A percentile compares a stretch with the other conserved stretches of the same genome.
Conservation (phyloP, 2,113 vertebrate genomes). For the Halcyon malimbica region DNA sequence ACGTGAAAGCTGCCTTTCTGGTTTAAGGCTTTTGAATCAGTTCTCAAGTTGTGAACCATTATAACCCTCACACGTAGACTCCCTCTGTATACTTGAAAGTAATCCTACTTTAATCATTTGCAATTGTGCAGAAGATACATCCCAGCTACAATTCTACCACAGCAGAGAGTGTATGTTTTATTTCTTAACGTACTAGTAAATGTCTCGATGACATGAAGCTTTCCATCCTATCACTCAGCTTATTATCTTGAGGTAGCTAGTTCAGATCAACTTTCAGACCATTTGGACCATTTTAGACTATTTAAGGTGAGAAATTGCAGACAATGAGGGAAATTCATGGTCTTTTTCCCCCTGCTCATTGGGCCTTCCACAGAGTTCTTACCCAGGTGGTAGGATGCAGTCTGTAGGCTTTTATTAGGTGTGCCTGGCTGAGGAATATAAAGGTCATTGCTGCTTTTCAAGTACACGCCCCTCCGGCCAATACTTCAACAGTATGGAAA, state of each 20-base stretch:
- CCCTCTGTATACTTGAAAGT: not conserved
- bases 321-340: not conserved
- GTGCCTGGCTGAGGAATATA: not conserved
- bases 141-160: not conserved
- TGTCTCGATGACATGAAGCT: not conserved
- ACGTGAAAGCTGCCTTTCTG: not conserved
- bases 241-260: not conserved
- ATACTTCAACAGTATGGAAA: not conserved
- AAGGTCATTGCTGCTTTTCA: not conserved
- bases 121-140: not conserved
- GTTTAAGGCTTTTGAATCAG: not conserved
- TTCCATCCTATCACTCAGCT: not conserved
- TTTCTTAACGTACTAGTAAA: not conserved
- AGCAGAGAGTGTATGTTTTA: not conserved
- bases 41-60: not conserved
- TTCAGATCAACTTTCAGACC: not conserved
- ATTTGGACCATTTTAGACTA: not conserved
- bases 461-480: accelerated
- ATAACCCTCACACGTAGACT: not conserved
- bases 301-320: not conserved
- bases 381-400: not conserved
- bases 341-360: not conserved
- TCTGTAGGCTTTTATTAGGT: not conserved
- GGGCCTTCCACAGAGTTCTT: not conserved
- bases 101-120: not conserved